These are phyloP conservation scores for Odontocolon sp. DNA, from an alignment of 2,888 invertebrate genomes.

Conservation along the genomic window DNA sequence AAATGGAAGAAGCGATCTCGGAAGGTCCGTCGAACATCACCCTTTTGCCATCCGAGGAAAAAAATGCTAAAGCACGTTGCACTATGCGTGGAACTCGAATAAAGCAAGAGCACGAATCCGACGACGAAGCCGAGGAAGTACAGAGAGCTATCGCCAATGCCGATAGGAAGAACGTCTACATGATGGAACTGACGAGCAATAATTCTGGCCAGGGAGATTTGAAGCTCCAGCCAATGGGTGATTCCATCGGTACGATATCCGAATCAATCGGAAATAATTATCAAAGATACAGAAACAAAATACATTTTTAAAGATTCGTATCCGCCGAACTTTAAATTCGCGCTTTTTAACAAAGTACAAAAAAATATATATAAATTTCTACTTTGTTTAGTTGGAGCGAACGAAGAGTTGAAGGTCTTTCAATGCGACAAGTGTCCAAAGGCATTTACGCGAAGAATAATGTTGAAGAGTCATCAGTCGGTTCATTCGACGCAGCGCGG, in stretches of 20 bases:
- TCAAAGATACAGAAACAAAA: too few species aligned
- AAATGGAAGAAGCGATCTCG: constrained; percentile 75
- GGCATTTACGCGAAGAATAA: constrained; percentile 84
- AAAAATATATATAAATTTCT: constrained; percentile 33
- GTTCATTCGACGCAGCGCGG: constrained; percentile 84
- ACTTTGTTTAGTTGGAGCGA: constrained; percentile 67
- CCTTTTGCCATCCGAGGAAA: constrained; percentile 78
- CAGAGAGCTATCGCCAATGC: constrained; percentile 74
- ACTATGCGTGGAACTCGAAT: constrained; percentile 79
- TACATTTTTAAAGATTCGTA: too few species aligned
- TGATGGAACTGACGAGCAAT: constrained; percentile 76
- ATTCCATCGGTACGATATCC: constrained; percentile 66
- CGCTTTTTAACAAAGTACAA: too few species aligned
- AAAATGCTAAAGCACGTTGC: constrained; percentile 78
- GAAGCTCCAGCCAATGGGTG: constrained; percentile 71
- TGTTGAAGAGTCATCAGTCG: constrained; percentile 84
- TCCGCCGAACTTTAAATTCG: too few species aligned
- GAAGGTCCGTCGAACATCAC: constrained; percentile 82
- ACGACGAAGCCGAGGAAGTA: constrained; percentile 77
- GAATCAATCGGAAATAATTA: too few species aligned
- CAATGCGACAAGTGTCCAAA: constrained; percentile 85
- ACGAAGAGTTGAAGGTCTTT: constrained; percentile 82
- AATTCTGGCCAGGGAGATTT: constrained; percentile 69
- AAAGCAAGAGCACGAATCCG: constrained; percentile 79
- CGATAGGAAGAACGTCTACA: constrained; percentile 77